Evolutionary conservation across 1,140 invertebrate genomes (phyloP).

Genomic region (Penaeus japonicus): DNA sequence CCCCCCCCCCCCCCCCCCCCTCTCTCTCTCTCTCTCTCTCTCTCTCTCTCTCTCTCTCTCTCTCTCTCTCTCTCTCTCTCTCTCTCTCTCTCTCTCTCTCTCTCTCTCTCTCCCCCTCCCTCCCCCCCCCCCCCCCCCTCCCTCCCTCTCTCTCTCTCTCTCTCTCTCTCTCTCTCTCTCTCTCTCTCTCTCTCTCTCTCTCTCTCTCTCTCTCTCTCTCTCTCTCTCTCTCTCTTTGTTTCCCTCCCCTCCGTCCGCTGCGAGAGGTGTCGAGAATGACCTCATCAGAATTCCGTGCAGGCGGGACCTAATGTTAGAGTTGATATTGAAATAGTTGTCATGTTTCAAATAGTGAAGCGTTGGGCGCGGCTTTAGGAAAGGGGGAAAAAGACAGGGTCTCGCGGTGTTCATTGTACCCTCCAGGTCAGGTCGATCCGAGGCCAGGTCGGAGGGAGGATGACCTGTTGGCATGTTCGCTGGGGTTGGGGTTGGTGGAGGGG

Average conservation of each 20-base stretch:
- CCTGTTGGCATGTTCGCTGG: neutral
- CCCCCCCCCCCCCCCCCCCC: neutral
- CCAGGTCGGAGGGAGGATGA: neutral
- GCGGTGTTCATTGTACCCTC: constrained; percentile 3
- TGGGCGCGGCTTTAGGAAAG: neutral
- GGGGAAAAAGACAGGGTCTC: constrained; percentile 3
- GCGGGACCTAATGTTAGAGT: constrained; percentile 53
- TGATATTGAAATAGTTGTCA: constrained; percentile 54
- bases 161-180: neutral
- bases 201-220: neutral
- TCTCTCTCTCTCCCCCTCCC: neutral
- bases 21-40: neutral
- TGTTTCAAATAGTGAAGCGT: constrained; percentile 52
- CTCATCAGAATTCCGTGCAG: constrained; percentile 52
- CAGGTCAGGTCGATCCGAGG: too few species aligned
- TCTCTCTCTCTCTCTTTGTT: neutral
- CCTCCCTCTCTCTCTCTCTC: neutral
- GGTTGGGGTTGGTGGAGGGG: neutral
- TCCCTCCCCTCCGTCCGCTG: neutral
- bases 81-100: neutral
- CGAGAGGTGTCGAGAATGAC: constrained; percentile 49
- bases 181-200: neutral
- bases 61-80: neutral
- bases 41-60: neutral
- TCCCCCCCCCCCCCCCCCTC: neutral